phyloP scores from a whole-genome alignment of 2,113 vertebrate genomes.

The Pygoscelis antarcticus region DNA sequence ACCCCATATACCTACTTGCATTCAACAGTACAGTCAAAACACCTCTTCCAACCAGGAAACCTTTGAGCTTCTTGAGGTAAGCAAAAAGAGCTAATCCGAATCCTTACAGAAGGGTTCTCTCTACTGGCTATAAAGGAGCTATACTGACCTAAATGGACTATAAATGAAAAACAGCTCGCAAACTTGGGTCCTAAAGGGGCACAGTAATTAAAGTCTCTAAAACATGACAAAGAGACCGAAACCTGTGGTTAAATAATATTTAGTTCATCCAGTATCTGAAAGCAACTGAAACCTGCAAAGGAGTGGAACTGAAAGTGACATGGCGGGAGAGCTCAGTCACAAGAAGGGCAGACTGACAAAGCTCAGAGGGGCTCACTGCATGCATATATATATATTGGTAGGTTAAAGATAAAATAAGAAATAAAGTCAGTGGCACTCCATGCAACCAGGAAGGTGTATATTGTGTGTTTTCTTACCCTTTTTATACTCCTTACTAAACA shows the following conservation, averaged over 20 bases:
- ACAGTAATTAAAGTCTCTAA: neutral
- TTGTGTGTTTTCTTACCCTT: neutral
- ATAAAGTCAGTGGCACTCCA: neutral
- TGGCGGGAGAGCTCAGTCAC: rapidly evolving
- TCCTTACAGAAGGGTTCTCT: neutral
- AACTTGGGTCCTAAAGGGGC: neutral
- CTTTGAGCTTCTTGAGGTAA: neutral
- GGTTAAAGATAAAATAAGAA: neutral
- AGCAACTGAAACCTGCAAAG: neutral
- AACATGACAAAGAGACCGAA: neutral
- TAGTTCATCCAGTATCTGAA: neutral
- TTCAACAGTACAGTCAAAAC: neutral
- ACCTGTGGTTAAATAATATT: neutral
- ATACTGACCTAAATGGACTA: neutral
- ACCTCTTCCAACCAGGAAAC: neutral
- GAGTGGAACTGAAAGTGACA: neutral
- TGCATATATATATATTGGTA: no score
- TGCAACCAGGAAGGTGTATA: neutral
- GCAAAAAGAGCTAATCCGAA: neutral
- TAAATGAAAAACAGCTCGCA: neutral
- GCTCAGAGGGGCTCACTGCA: neutral
- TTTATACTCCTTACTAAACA: neutral
- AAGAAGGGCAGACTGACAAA: neutral
- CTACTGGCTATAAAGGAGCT: neutral
- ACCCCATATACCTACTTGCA: neutral